phyloP scores from a whole-genome alignment of 2,113 vertebrate species.

The Hoplias malabaricus region DNA sequence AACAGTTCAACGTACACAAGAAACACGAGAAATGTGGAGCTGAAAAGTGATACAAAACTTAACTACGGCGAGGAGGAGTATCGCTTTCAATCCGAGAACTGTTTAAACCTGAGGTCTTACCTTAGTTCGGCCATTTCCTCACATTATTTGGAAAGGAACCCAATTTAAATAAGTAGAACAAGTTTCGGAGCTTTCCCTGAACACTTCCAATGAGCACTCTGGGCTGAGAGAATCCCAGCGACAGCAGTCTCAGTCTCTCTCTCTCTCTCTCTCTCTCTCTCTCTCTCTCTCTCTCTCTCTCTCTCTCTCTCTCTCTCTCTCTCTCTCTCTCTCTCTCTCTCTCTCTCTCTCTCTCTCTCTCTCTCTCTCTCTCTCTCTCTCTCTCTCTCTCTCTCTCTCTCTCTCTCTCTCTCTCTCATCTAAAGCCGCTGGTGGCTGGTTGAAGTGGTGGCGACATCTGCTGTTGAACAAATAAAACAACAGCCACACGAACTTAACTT shows the following conservation, averaged over 20 bases:
- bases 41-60: neutral
- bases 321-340: too few relatives aligned
- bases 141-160: constrained; percentile 50
- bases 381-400: too few relatives aligned
- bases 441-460: constrained; percentile 18
- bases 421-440: neutral
- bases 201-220: neutral
- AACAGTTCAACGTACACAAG: neutral
- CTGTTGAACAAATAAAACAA: neutral
- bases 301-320: too few relatives aligned
- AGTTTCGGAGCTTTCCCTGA: neutral
- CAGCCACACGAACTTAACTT: too few relatives aligned
- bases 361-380: too few relatives aligned
- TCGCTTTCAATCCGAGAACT: neutral
- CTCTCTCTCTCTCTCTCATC: too few relatives aligned
- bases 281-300: neutral
- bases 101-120: constrained; percentile 31
- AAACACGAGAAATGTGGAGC: neutral
- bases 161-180: constrained; percentile 16
- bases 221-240: constrained; percentile 18
- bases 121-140: constrained; percentile 57
- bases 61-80: neutral
- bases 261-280: constrained; percentile 20
- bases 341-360: too few relatives aligned
- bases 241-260: neutral